A percentile compares a stretch with the other conserved stretches of the same genome.
Evolutionary conservation across 2,113 vertebrate genomes (phyloP).

Genomic region (Apteryx owenii): DNA sequence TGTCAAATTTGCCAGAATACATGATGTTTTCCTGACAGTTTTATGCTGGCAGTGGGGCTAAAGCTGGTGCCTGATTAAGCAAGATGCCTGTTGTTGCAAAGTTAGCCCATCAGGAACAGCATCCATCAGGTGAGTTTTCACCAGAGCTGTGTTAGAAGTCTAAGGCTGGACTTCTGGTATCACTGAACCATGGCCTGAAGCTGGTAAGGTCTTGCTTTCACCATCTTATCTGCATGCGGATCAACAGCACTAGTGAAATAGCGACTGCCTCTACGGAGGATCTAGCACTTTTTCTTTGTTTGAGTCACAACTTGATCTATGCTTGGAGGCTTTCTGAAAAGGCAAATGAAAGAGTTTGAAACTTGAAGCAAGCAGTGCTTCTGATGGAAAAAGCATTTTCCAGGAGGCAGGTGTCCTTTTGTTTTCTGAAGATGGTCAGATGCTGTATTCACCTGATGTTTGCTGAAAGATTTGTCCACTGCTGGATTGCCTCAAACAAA

Average conservation of each 20-base stretch:
- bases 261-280: not conserved
- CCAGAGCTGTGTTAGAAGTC: not conserved
- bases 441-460: not conserved
- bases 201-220: not conserved
- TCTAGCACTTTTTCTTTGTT: not conserved
- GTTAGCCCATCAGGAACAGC: not conserved
- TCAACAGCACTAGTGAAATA: not conserved
- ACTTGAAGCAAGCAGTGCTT: not conserved
- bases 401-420: not conserved
- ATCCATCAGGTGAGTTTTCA: not conserved
- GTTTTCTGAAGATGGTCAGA: not conserved
- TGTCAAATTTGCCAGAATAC: not conserved
- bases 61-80: conserved; percentile 3
- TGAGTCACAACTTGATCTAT: not conserved
- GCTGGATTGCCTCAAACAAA: not conserved
- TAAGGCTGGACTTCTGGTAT: not conserved
- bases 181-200: not conserved
- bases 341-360: not conserved
- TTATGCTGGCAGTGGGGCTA: not conserved
- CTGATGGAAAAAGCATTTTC: not conserved
- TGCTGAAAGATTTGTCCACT: not conserved
- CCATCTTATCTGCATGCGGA: not conserved
- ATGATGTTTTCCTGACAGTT: not conserved
- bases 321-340: not conserved
- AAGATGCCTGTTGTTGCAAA: not conserved